These are phyloP conservation scores for Cryptocheilus praepositus DNA, from an alignment of 2,888 invertebrate genomes.

Conservation along the genomic window DNA sequence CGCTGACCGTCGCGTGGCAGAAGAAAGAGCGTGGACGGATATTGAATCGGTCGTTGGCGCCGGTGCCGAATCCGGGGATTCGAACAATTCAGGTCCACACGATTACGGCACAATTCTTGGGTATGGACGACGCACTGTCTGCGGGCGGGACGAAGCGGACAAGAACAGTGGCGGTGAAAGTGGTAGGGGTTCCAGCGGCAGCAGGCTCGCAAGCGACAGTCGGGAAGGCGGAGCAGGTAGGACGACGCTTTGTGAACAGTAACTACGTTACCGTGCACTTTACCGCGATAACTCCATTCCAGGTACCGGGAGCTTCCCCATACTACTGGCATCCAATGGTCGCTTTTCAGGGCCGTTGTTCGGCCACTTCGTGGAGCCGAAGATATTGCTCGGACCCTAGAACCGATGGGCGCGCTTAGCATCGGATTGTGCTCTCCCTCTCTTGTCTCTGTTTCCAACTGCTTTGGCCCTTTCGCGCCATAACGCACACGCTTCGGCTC, in stretches of 20 bases:
- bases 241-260: slow-evolving; percentile 67
- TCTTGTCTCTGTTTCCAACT: slow-evolving; percentile 4
- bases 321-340: slow-evolving; percentile 42
- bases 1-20: slow-evolving; percentile 7
- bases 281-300: slow-evolving; percentile 71
- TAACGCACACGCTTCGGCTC: slow-evolving; percentile 35
- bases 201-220: slow-evolving; percentile 26
- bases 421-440: slow-evolving; percentile 25
- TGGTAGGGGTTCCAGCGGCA: slow-evolving; percentile 16
- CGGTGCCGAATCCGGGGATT: slow-evolving; percentile 34
- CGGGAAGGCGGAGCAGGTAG: slow-evolving; percentile 32
- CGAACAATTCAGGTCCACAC: slow-evolving; percentile 33
- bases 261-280: slow-evolving; percentile 74
- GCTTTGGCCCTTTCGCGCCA: slow-evolving; percentile 19
- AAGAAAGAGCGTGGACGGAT: slow-evolving; percentile 30
- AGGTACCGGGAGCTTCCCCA: slow-evolving; percentile 39
- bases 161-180: slow-evolving; percentile 41
- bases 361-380: slow-evolving; percentile 18
- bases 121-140: no score
- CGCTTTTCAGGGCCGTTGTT: slow-evolving; percentile 39
- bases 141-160: slow-evolving; percentile 16
- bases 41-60: slow-evolving; percentile 44
- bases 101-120: no score
- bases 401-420: slow-evolving; percentile 4
- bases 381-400: slow-evolving; percentile 1